phyloP scores from a whole-genome alignment of 2,113 vertebrate species.

The Okapia johnstoni region DNA sequence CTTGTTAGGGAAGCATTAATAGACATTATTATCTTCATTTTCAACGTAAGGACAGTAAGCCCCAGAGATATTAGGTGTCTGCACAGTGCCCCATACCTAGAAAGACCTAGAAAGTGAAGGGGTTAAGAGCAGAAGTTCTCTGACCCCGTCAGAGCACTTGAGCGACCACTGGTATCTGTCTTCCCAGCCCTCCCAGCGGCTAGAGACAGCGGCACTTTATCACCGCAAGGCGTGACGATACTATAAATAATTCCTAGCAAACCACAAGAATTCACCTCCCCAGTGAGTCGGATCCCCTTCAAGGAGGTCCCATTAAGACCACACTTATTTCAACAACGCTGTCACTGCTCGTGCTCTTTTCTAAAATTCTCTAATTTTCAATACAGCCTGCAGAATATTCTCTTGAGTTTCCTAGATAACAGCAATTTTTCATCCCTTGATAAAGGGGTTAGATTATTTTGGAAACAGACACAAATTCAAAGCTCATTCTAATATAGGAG shows the following conservation, averaged over 20 bases:
- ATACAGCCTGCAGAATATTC: not conserved
- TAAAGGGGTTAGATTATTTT: not conserved
- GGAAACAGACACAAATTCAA: slow-evolving; percentile 1
- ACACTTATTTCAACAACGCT: not conserved
- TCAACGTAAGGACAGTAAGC: not conserved
- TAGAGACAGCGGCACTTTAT: not conserved
- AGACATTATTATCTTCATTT: not conserved
- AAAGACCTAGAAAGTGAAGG: not conserved
- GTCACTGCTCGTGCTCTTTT: not conserved
- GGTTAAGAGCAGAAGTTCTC: not conserved
- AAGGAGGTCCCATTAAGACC: not conserved
- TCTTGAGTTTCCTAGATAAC: not conserved
- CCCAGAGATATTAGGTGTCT: not conserved
- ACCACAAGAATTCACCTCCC: not conserved
- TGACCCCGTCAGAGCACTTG: not conserved
- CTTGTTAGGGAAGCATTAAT: not conserved
- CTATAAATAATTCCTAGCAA: not conserved
- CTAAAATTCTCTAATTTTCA: not conserved
- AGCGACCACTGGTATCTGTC: not conserved
- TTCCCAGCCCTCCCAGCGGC: not conserved
- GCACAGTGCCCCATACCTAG: not conserved
- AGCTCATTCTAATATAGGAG: not conserved
- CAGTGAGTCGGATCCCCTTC: not conserved
- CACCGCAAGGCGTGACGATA: not conserved
- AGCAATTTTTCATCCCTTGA: not conserved